Evolutionary conservation across 2,797 vertebrate species (phyloP).

Genomic region (Muraenolepis orangiensis): DNA sequence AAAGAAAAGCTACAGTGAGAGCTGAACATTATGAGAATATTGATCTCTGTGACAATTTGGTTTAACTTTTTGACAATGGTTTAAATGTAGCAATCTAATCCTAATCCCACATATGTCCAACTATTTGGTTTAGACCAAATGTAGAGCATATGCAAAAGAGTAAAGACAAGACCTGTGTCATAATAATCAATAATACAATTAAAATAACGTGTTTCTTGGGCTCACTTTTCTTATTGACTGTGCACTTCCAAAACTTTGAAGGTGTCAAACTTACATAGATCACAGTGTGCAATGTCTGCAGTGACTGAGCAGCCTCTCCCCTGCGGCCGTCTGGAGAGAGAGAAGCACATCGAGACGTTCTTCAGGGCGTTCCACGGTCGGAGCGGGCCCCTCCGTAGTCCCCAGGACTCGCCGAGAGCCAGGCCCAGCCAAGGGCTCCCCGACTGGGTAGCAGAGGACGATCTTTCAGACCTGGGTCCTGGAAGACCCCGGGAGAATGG

Average conservation of each 20-base stretch:
- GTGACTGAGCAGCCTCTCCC: slow-evolving; percentile 74
- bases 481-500: slow-evolving; percentile 19
- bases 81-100: background rate
- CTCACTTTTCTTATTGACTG: background rate
- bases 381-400: slow-evolving; percentile 36
- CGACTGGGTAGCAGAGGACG: slow-evolving; percentile 20
- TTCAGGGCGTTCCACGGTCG: slow-evolving; percentile 61
- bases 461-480: slow-evolving; percentile 17
- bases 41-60: background rate
- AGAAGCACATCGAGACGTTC: slow-evolving; percentile 76
- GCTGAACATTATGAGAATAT: background rate
- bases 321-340: slow-evolving; percentile 70
- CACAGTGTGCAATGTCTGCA: slow-evolving; percentile 57
- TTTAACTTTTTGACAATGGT: background rate
- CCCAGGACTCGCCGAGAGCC: slow-evolving; percentile 28
- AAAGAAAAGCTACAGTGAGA: background rate
- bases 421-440: slow-evolving; percentile 18
- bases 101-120: background rate
- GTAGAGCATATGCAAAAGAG: background rate
- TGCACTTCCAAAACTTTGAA: background rate
- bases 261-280: background rate
- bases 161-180: too few relatives aligned
- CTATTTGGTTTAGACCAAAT: background rate
- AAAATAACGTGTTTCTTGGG: background rate
- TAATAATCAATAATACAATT: background rate